Percentiles rank a stretch among this genome's conserved stretches.
These are phyloP conservation scores for Deilephila porcellus DNA, from an alignment of 2,888 invertebrate genomes.

Conservation along the genomic window DNA sequence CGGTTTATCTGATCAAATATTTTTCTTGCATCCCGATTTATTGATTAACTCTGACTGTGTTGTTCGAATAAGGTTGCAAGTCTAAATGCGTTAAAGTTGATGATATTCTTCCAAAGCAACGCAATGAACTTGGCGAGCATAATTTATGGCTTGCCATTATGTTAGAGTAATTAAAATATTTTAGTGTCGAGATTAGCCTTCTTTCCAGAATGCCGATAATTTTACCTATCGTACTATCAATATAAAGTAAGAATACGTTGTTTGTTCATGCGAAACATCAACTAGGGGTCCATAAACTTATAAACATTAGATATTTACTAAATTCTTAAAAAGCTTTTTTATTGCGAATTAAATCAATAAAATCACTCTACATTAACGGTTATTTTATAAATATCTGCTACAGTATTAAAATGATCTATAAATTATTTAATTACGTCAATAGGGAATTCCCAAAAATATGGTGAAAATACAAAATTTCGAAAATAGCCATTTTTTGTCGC, in stretches of 20 bases:
- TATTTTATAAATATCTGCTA: too few relatives aligned
- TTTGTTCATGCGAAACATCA: neutral
- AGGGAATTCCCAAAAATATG: neutral
- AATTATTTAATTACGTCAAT: too few relatives aligned
- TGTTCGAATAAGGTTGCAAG: neutral
- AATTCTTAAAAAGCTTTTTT: too few relatives aligned
- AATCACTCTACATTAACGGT: too few relatives aligned
- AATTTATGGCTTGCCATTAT: slow-evolving; percentile 20
- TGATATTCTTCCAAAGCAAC: slow-evolving; percentile 5
- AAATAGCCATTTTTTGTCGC: neutral
- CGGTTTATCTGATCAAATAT: slow-evolving; percentile 67
- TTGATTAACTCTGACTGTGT: slow-evolving; percentile 4
- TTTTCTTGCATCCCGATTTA: slow-evolving; percentile 51
- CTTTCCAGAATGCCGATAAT: slow-evolving; percentile 8
- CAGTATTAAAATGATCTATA: too few relatives aligned
- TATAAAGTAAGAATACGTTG: neutral
- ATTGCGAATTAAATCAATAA: too few relatives aligned
- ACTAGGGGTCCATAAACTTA: too few relatives aligned
- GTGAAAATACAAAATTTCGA: neutral
- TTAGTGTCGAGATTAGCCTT: slow-evolving; percentile 15
- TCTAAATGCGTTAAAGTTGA: neutral
- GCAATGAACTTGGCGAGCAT: neutral
- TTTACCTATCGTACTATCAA: neutral
- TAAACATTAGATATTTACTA: too few relatives aligned
- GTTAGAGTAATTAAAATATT: slow-evolving; percentile 16